A percentile compares a stretch with the other conserved stretches of the same genome.
Evolutionary conservation across 1,140 invertebrate genomes (phyloP).

Genomic region (Penaeus chinensis): DNA sequence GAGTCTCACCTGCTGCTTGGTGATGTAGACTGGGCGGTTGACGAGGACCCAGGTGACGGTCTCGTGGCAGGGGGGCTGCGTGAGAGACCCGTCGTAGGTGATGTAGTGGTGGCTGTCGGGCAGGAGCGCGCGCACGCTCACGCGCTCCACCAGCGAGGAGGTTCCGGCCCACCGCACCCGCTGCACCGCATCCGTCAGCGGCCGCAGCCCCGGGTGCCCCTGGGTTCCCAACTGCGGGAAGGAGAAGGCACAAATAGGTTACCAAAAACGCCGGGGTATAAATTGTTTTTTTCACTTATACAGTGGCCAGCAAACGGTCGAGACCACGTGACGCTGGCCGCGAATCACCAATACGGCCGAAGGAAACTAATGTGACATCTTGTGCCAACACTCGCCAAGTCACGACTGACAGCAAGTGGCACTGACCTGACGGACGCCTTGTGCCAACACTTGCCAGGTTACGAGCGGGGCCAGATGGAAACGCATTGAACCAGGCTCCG

Average conservation of each 20-base stretch:
- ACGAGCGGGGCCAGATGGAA: too few species aligned
- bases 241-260: neutral
- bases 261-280: neutral
- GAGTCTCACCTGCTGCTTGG: slow-evolving; percentile 75
- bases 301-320: neutral
- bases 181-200: slow-evolving; percentile 87
- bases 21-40: slow-evolving; percentile 96
- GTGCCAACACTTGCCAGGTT: too few species aligned
- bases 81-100: slow-evolving; percentile 97
- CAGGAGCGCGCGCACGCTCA: slow-evolving; percentile 85
- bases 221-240: slow-evolving; percentile 66
- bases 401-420: too few species aligned
- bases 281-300: neutral
- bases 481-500: too few species aligned
- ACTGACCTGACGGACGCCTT: too few species aligned
- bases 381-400: too few species aligned
- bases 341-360: too few species aligned
- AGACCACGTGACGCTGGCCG: neutral
- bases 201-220: slow-evolving; percentile 80
- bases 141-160: slow-evolving; percentile 81
- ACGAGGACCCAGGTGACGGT: slow-evolving; percentile 94
- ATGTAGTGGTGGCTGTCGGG: slow-evolving; percentile 95
- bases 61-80: slow-evolving; percentile 93
- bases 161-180: slow-evolving; percentile 85
- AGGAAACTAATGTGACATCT: too few species aligned